A percentile compares a stretch with the other conserved stretches of the same genome.
phyloP scores from a whole-genome alignment of 2,888 invertebrate genomes.

The Entomobrya multifasciata region DNA sequence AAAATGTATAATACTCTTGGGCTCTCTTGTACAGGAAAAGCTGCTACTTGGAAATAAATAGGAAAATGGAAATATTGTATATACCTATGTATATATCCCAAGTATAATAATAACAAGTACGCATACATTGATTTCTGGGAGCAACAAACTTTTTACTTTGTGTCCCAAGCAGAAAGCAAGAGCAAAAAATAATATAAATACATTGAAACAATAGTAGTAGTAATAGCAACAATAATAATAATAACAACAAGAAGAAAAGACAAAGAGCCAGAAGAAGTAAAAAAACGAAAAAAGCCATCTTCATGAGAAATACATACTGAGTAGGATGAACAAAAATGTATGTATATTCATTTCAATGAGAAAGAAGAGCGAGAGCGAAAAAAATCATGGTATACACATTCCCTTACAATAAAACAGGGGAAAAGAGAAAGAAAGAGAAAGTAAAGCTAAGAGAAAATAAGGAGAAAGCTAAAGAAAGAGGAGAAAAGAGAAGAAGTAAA shows the following conservation, averaged over 20 bases:
- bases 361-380: background rate
- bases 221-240: background rate
- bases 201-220: conserved; percentile 31
- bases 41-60: too few species aligned
- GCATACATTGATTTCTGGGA: background rate
- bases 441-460: background rate
- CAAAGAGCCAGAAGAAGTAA: too few species aligned
- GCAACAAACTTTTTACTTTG: background rate
- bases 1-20: too few species aligned
- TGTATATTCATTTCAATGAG: background rate
- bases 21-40: too few species aligned
- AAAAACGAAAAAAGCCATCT: background rate
- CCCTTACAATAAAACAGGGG: background rate
- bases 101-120: too few species aligned
- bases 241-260: too few species aligned
- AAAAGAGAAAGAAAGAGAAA: background rate
- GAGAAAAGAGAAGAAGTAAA: background rate
- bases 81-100: too few species aligned
- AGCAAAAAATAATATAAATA: background rate
- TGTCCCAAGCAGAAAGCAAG: too few species aligned
- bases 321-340: conserved; percentile 6
- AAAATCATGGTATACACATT: conserved; percentile 19
- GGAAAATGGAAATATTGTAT: too few species aligned
- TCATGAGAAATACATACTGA: background rate
- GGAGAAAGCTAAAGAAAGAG: background rate